Conservation (phyloP, 2,113 vertebrate species). For the Myrmecobius fasciatus region DNA sequence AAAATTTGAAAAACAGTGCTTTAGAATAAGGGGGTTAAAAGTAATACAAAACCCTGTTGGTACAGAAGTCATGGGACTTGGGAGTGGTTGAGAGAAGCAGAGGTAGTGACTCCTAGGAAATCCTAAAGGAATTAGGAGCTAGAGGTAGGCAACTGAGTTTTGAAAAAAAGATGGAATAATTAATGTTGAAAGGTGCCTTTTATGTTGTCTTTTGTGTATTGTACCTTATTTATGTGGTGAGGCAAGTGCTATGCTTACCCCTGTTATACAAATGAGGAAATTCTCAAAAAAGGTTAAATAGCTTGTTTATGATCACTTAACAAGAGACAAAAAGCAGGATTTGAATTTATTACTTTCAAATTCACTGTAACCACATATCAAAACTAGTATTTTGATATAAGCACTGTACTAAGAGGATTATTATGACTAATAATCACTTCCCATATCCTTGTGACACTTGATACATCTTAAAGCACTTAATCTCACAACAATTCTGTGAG, state of each 20-base stretch:
- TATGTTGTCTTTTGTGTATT: background rate
- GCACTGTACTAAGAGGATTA: background rate
- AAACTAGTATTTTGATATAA: background rate
- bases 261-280: background rate
- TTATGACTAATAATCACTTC: background rate
- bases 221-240: background rate
- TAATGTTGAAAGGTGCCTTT: background rate
- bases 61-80: background rate
- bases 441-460: background rate
- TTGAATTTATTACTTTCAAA: background rate
- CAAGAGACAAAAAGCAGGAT: background rate
- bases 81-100: background rate
- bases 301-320: background rate
- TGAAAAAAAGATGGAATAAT: background rate
- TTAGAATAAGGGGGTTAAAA: background rate
- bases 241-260: background rate
- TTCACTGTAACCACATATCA: background rate
- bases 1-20: background rate
- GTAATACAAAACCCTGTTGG: background rate
- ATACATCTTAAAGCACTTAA: background rate
- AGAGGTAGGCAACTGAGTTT: background rate
- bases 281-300: background rate
- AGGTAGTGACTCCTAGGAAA: background rate
- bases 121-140: background rate
- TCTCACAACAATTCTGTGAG: background rate